Conservation (phyloP, 2,888 invertebrate species). For the Peribatodes rhomboidaria region DNA sequence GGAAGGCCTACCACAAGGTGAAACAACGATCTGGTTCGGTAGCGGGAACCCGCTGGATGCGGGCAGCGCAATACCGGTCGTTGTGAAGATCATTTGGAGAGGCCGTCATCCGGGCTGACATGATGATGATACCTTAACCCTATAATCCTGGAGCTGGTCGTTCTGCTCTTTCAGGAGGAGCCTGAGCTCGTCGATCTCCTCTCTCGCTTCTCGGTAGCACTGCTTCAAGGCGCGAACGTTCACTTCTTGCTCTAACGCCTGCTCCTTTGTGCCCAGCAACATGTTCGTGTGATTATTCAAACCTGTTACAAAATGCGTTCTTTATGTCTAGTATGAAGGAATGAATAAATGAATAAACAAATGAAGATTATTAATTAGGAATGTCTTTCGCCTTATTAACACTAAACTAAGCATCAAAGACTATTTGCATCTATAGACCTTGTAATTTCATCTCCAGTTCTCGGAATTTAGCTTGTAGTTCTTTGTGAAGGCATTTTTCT, state of each 20-base stretch:
- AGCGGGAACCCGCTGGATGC: too few relatives aligned
- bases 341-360: too few relatives aligned
- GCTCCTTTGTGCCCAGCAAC: constrained; percentile 86
- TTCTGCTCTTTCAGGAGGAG: constrained; percentile 88
- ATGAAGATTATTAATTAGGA: too few relatives aligned
- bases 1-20: too few relatives aligned
- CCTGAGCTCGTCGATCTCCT: constrained; percentile 87
- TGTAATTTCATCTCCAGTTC: constrained; percentile 77
- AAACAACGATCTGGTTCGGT: too few relatives aligned
- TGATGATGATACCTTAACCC: constrained; percentile 87
- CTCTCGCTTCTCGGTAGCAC: constrained; percentile 88
- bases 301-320: constrained; percentile 50
- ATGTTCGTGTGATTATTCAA: constrained; percentile 74
- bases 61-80: too few relatives aligned
- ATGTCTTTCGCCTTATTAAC: not conserved
- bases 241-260: constrained; percentile 86
- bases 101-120: too few relatives aligned
- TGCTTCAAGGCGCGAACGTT: constrained; percentile 75
- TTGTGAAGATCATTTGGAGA: too few relatives aligned
- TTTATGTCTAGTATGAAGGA: too few relatives aligned
- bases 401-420: not conserved
- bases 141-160: constrained; percentile 89
- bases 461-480: constrained; percentile 72
- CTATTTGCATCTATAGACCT: constrained; percentile 45
- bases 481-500: constrained; percentile 86